phyloP scores from a whole-genome alignment of 2,888 invertebrate species.

The Hesperia comma region DNA sequence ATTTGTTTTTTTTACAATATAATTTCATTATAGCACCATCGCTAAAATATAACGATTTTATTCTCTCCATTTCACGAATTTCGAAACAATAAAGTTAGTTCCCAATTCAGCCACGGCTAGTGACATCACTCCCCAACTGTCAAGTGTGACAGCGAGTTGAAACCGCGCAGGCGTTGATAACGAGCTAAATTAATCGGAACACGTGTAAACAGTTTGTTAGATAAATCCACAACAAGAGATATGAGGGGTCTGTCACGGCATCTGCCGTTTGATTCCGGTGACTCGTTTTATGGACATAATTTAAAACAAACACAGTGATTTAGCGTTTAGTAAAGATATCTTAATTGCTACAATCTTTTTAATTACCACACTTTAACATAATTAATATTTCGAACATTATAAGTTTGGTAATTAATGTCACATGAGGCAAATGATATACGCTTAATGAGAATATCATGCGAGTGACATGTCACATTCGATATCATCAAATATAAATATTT shows the following conservation, averaged over 20 bases:
- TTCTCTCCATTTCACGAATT: not conserved
- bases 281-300: slow-evolving; percentile 70
- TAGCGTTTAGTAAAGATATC: slow-evolving; percentile 54
- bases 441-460: not conserved
- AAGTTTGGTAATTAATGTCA: slow-evolving; percentile 13
- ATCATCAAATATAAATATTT: not conserved
- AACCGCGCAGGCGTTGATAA: slow-evolving; percentile 67
- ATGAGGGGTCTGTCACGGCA: slow-evolving; percentile 57
- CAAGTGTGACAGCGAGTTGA: slow-evolving; percentile 62
- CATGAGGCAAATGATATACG: slow-evolving; percentile 12
- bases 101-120: slow-evolving; percentile 1
- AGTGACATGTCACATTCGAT: not conserved
- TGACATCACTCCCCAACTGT: slow-evolving; percentile 53
- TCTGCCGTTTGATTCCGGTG: slow-evolving; percentile 67
- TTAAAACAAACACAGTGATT: slow-evolving; percentile 68
- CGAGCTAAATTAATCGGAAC: slow-evolving; percentile 71
- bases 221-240: slow-evolving; percentile 61
- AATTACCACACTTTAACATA: slow-evolving; percentile 40
- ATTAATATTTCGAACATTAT: slow-evolving; percentile 11
- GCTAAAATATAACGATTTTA: not conserved
- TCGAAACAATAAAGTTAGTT: not conserved
- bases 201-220: slow-evolving; percentile 77
- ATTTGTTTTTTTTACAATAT: too few species aligned
- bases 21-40: too few species aligned
- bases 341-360: slow-evolving; percentile 68